Evolutionary conservation across 2,888 invertebrate species (phyloP).

Genomic region (Netelia fuscicornis): DNA sequence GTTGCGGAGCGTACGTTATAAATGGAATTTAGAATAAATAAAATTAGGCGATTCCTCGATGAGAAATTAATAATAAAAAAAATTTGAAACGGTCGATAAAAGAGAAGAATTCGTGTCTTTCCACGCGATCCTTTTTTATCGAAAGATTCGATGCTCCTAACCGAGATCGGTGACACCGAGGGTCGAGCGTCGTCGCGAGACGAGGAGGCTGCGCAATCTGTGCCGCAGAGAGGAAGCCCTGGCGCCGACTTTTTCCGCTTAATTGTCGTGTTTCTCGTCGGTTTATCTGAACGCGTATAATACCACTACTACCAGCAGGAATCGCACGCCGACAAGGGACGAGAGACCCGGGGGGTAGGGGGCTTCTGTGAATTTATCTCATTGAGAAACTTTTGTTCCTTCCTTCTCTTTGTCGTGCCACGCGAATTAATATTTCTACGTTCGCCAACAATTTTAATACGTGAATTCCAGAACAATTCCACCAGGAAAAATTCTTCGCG

Average conservation of each 20-base stretch:
- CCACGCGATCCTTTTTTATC: not conserved
- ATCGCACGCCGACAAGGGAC: not conserved
- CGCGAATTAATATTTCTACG: no score
- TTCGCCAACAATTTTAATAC: no score
- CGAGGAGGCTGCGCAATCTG: constrained; percentile 27
- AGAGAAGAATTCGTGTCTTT: not conserved
- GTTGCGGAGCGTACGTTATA: no score
- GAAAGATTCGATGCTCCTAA: not conserved
- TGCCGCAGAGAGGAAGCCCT: constrained; percentile 60
- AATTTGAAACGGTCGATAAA: not conserved
- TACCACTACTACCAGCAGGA: constrained; percentile 2
- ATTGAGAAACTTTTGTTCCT: constrained; percentile 23
- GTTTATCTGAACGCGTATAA: constrained; percentile 43
- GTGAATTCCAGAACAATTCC: no score
- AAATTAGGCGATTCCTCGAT: not conserved
- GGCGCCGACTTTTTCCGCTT: constrained; percentile 60
- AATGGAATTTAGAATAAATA: not conserved
- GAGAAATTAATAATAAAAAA: not conserved
- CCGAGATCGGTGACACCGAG: not conserved
- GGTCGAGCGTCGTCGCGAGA: not conserved
- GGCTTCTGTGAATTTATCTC: constrained; percentile 13
- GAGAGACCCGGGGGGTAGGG: not conserved
- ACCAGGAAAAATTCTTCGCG: no score
- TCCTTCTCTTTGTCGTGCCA: not conserved
- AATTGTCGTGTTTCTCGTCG: constrained; percentile 38